Conservation (phyloP, 2,113 vertebrate genomes). For the Leptodactylus fuscus region DNA sequence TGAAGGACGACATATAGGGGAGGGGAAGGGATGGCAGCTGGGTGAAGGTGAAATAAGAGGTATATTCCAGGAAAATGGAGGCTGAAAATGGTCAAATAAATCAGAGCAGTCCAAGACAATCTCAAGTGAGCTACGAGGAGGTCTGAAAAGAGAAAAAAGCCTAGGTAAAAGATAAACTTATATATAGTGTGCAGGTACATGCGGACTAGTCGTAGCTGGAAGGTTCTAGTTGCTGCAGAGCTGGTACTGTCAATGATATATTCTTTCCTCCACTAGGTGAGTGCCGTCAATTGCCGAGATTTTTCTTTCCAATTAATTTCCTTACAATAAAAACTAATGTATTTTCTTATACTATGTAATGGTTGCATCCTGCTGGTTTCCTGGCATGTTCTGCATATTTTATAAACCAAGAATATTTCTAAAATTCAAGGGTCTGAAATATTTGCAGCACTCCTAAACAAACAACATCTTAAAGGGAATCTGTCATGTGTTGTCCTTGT, state of each 20-base stretch:
- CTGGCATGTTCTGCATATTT: background rate
- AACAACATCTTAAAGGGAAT: background rate
- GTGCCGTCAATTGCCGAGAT: background rate
- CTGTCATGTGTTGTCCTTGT: no score
- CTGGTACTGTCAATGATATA: no score
- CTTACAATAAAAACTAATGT: background rate
- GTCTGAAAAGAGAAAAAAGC: background rate
- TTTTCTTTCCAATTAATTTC: background rate
- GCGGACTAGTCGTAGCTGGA: background rate
- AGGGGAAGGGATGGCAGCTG: background rate
- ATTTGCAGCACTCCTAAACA: background rate
- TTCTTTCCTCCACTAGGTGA: background rate
- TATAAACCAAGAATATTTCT: background rate
- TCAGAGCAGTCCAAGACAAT: background rate
- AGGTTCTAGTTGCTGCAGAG: background rate
- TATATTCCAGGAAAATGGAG: background rate
- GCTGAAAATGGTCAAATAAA: background rate
- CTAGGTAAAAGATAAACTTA: background rate
- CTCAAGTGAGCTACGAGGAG: background rate
- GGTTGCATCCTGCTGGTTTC: background rate
- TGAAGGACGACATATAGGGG: background rate
- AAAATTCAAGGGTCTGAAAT: background rate
- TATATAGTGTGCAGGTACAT: no score
- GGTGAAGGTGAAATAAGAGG: conserved; percentile 15
- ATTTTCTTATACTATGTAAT: background rate